A percentile compares a stretch with the other conserved stretches of the same genome.
phyloP scores from a whole-genome alignment of 2,113 vertebrate species.

The Thalassoma bifasciatum region DNA sequence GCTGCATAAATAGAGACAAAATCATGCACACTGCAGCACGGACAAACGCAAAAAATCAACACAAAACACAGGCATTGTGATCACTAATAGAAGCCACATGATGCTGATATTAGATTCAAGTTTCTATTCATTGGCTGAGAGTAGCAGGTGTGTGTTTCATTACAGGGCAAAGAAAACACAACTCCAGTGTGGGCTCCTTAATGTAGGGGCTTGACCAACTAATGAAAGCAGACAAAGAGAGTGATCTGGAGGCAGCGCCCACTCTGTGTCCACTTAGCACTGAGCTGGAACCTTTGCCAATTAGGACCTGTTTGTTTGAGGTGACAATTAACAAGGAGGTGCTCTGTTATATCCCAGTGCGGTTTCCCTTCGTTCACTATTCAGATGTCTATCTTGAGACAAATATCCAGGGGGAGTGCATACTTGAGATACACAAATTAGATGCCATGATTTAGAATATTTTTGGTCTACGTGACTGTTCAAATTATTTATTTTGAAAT shows the following conservation, averaged over 20 bases:
- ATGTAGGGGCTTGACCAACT: constrained; percentile 77
- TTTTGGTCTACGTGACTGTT: background rate
- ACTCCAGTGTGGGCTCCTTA: constrained; percentile 74
- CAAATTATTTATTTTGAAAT: too few species aligned
- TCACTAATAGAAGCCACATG: constrained; percentile 68
- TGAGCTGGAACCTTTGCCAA: constrained; percentile 74
- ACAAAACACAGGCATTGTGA: constrained; percentile 71
- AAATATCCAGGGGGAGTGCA: constrained; percentile 14
- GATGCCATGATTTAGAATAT: background rate
- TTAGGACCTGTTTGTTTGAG: constrained; percentile 83
- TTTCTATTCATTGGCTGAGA: constrained; percentile 75
- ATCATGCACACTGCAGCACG: constrained; percentile 21
- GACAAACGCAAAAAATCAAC: constrained; percentile 53
- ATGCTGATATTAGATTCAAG: constrained; percentile 77
- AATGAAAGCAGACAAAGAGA: constrained; percentile 80
- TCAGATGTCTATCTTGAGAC: constrained; percentile 37
- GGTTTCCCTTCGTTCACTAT: constrained; percentile 40
- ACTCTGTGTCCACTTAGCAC: constrained; percentile 76
- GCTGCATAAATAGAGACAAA: constrained; percentile 17
- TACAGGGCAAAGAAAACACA: constrained; percentile 69
- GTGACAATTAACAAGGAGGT: constrained; percentile 78
- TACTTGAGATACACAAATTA: background rate
- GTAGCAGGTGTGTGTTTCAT: constrained; percentile 85
- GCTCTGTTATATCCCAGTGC: constrained; percentile 67
- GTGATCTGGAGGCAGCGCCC: constrained; percentile 74